These are phyloP conservation scores for Parotocinclus haroldoi DNA, from an alignment of 2,797 vertebrate species.

Conservation along the genomic window DNA sequence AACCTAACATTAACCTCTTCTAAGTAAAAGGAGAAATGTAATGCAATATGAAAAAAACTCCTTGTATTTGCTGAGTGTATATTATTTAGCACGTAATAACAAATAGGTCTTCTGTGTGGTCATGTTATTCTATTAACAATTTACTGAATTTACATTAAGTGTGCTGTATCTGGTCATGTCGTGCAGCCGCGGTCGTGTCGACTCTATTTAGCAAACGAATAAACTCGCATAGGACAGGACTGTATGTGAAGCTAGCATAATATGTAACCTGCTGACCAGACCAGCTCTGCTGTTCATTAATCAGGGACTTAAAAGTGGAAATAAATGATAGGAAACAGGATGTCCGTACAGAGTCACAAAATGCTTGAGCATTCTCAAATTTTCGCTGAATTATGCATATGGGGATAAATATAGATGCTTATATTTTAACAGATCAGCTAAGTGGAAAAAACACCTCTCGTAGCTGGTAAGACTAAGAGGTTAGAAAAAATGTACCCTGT, in stretches of 20 bases:
- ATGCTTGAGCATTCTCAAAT: conserved; percentile 1
- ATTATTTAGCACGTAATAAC: no score
- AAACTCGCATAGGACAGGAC: not conserved
- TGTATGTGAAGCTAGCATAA: not conserved
- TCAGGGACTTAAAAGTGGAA: not conserved
- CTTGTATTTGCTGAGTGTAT: no score
- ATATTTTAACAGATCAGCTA: conserved; percentile 11
- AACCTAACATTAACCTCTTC: no score
- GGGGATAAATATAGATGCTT: conserved; percentile 26
- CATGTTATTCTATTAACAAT: no score
- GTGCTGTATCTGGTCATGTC: no score
- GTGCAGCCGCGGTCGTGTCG: no score
- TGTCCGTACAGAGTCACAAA: not conserved
- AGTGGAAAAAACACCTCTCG: not conserved
- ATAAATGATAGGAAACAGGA: not conserved
- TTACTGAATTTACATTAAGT: no score
- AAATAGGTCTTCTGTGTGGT: no score
- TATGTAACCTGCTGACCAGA: not conserved
- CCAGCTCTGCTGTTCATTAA: not conserved
- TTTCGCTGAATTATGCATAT: conserved; percentile 32
- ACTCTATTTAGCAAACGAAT: no score
- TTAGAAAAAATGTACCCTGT: conserved; percentile 6
- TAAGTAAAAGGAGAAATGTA: no score
- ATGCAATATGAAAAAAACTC: no score
- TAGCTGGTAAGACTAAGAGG: conserved; percentile 13